Evolutionary conservation across 2,888 invertebrate genomes (phyloP).

Genomic region (Baccha elongata): DNA sequence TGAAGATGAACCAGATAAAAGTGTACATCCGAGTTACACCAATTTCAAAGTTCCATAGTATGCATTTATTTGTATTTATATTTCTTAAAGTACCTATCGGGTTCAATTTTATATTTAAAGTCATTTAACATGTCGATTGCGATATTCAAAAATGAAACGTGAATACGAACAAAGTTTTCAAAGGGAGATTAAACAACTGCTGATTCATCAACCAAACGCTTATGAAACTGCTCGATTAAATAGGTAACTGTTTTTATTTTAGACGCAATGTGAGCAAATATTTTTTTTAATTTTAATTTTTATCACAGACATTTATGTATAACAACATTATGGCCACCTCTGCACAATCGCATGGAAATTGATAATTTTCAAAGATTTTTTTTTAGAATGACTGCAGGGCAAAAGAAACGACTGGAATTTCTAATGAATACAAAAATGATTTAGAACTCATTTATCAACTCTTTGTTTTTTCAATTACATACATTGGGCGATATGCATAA

Average conservation of each 20-base stretch:
- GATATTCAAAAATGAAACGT: conserved; percentile 62
- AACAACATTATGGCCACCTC: conserved; percentile 77
- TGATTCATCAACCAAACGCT: conserved; percentile 71
- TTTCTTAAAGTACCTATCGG: background rate
- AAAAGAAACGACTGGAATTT: conserved; percentile 71
- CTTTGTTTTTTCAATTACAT: too few relatives aligned
- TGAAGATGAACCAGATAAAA: conserved; percentile 66
- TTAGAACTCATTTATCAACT: too few relatives aligned
- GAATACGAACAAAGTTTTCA: conserved; percentile 75
- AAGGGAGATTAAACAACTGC: conserved; percentile 71
- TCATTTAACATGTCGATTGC: conserved; percentile 74
- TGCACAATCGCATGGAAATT: conserved; percentile 75
- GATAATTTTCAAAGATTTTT: conserved; percentile 65
- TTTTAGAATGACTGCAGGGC: conserved; percentile 68
- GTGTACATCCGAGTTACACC: conserved; percentile 74
- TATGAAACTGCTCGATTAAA: conserved; percentile 76
- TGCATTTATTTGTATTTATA: conserved; percentile 3
- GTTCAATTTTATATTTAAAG: background rate
- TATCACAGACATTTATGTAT: conserved; percentile 73
- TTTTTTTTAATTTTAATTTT: background rate
- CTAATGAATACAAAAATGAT: conserved; percentile 71
- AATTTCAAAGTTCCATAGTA: conserved; percentile 75
- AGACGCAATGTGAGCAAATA: background rate
- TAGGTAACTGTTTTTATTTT: conserved; percentile 63
- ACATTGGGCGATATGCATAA: too few relatives aligned